Evolutionary conservation across 2,888 invertebrate species (phyloP).

Genomic region (Panzeria rudis): DNA sequence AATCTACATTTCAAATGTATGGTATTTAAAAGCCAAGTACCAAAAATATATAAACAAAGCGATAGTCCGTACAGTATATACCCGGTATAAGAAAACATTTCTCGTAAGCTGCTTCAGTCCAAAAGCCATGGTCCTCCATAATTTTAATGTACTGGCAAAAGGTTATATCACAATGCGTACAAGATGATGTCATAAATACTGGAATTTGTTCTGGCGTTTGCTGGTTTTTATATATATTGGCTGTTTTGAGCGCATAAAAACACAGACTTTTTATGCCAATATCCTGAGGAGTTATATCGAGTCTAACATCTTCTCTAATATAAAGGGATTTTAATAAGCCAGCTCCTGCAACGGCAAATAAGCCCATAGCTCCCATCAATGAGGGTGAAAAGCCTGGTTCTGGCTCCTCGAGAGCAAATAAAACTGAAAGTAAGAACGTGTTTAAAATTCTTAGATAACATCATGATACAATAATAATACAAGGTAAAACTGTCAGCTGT

Average conservation of each 20-base stretch:
- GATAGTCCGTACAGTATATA: conserved; percentile 74
- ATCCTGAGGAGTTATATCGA: conserved; percentile 79
- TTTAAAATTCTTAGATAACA: not conserved
- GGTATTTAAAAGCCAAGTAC: not conserved
- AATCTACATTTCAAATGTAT: too few relatives aligned
- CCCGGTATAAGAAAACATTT: conserved; percentile 75
- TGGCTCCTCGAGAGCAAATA: conserved; percentile 77
- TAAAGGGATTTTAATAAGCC: conserved; percentile 78
- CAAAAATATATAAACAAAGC: conserved; percentile 74
- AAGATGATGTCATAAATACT: conserved; percentile 75
- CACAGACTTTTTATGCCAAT: conserved; percentile 72
- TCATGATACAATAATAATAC: too few relatives aligned
- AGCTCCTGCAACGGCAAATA: conserved; percentile 76
- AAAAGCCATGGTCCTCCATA: conserved; percentile 73
- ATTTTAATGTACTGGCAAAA: conserved; percentile 73
- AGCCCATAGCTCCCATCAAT: conserved; percentile 78
- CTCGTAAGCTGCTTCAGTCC: conserved; percentile 74
- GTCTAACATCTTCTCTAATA: conserved; percentile 50
- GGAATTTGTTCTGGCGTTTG: conserved; percentile 53
- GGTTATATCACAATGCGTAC: conserved; percentile 71
- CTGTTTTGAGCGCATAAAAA: conserved; percentile 32
- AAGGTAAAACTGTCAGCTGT: too few relatives aligned
- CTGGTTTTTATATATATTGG: conserved; percentile 30
- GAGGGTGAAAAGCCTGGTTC: conserved; percentile 78
- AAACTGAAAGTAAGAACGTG: conserved; percentile 71